phyloP scores from a whole-genome alignment of 2,888 invertebrate species.

The Nyleta sp. region DNA sequence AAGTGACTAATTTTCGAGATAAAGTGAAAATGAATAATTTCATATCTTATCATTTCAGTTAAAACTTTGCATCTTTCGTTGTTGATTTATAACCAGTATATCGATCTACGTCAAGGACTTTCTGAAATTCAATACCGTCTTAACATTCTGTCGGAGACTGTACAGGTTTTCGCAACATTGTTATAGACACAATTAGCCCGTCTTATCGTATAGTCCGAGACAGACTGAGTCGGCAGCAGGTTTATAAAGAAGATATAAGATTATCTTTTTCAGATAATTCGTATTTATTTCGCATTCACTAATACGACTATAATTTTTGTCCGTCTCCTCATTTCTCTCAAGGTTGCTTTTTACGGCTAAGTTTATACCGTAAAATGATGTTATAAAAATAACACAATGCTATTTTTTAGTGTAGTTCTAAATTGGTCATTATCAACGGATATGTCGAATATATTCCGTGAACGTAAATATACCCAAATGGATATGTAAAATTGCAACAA shows the following conservation, averaged over 20 bases:
- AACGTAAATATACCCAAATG: too few relatives aligned
- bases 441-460: too few relatives aligned
- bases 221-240: conserved; percentile 19
- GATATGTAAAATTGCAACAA: too few relatives aligned
- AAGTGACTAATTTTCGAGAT: too few relatives aligned
- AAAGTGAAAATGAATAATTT: too few relatives aligned
- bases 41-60: too few relatives aligned
- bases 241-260: conserved; percentile 33
- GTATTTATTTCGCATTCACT: conserved; percentile 30
- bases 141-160: conserved; percentile 33
- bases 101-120: conserved; percentile 22
- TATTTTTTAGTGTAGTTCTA: too few relatives aligned
- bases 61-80: too few relatives aligned
- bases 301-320: conserved; percentile 28
- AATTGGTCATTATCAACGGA: neutral
- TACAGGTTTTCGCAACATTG: conserved; percentile 50
- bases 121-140: conserved; percentile 36
- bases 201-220: conserved; percentile 35
- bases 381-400: too few relatives aligned
- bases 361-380: conserved; percentile 23
- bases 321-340: conserved; percentile 8
- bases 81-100: conserved; percentile 29
- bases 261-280: conserved; percentile 30
- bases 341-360: conserved; percentile 1
- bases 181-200: conserved; percentile 50